Evolutionary conservation across 2,888 invertebrate genomes (phyloP).

Genomic region (Luperina testacea): DNA sequence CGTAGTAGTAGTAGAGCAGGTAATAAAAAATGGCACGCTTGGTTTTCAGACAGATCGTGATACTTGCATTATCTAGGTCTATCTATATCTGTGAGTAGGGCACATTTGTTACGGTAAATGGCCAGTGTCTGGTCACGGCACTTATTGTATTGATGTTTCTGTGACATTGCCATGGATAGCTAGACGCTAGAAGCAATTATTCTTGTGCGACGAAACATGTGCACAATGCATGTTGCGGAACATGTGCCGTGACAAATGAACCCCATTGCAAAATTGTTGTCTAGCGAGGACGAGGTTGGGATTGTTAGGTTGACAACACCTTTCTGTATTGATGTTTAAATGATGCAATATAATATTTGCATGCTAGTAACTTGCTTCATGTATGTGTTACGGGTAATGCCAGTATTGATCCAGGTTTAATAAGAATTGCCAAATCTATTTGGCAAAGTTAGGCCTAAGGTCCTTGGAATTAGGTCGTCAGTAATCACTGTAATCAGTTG

Average conservation of each 20-base stretch:
- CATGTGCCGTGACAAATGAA: slow-evolving; percentile 30
- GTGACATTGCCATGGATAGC: slow-evolving; percentile 26
- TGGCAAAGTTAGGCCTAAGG: neutral
- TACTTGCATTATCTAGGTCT: too few species aligned
- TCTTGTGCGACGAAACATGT: slow-evolving; percentile 30
- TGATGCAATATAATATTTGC: too few species aligned
- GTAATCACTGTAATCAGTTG: neutral
- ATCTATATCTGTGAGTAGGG: neutral
- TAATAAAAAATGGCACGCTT: too few species aligned
- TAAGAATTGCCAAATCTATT: neutral
- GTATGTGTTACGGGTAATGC: neutral
- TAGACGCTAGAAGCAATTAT: slow-evolving; percentile 28
- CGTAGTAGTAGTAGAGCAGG: too few species aligned
- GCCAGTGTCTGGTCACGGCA: slow-evolving; percentile 15
- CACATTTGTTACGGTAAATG: slow-evolving; percentile 37
- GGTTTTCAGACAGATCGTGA: too few species aligned
- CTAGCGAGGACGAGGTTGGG: slow-evolving; percentile 3
- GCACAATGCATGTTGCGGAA: slow-evolving; percentile 26
- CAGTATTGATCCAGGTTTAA: neutral
- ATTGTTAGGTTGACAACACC: neutral
- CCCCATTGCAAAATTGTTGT: slow-evolving; percentile 1
- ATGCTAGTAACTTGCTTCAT: neutral
- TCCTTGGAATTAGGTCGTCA: neutral
- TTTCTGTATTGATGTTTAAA: slow-evolving; percentile 1
- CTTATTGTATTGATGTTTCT: slow-evolving; percentile 22